Base-by-base conservation (phyloP, 2,113 vertebrate genomes). In the Phycodurus eques region DNA sequence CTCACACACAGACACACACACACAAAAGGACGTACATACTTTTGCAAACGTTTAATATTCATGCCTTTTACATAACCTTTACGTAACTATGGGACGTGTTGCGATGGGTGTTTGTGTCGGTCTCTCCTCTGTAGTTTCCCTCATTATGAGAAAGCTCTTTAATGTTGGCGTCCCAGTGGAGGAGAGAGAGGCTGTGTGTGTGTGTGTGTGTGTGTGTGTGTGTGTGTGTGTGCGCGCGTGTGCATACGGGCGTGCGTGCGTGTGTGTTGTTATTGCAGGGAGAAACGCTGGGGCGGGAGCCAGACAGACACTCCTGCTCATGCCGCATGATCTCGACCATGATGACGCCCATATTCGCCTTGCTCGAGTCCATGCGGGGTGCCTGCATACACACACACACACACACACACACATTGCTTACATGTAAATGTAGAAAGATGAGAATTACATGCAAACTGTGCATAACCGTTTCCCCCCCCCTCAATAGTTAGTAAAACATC, bases 111-210 rank as follows among this genome's bases (percentile, higher is more conserved):
- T 75, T 43, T 44, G 64, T 27, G 63, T 75, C 73, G 83, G 80
- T 87, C 82, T 89, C 85, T 84, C 84, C 88, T 87, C 86, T 90
- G 87, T 91, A 91, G 87, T 88, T 90, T 88, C 81, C 85, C 90
- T 91, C 90, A 90, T 91, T 91, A 91, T 89, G 85, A 86, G 87
- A 87, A 85, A 87, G 83, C 88, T 77, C 87, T 91, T 91, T 91
- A 91, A 91, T 91, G 90, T 90, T 90, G 83, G 77, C 87, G 81
- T 90, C 87, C 88, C 90, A 89, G 82, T 76, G 86, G 88, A 88
- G 87, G 79, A 64, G 74, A 80, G 85, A 78, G 70, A 80, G 79
- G 71, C 27, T 20, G 62, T 11, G 62, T 9, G 13, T 10, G 56
- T 22, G 56, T 59, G 56, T 59, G 22, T 31, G 77, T 76, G 46